Base-by-base conservation (phyloP, 2,888 invertebrate genomes). In the Perdita meconis region DNA sequence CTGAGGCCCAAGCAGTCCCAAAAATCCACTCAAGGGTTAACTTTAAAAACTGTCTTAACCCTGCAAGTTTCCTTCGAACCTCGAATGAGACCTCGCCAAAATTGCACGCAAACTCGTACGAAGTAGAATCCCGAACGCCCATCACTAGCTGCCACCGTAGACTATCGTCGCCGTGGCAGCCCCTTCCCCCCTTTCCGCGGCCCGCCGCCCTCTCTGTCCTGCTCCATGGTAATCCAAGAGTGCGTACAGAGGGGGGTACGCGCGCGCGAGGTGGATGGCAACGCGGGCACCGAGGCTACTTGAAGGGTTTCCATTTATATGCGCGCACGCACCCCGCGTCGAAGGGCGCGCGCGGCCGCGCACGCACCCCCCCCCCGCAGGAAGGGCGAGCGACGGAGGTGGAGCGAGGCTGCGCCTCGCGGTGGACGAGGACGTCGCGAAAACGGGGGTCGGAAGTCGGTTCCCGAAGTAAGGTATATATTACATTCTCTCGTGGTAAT, bases 281-380 rank as follows among this genome's bases (percentile, higher is more conserved):
- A 76, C 79, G 74, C 78, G 70, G 81, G 74, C 57, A 78, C 81
- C 78, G 86, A 86, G 88, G 88, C 86, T 89, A 90, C 90, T 91
- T 91, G 89, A 90, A 89, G 91, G 91, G 90, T 88, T 91, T 92
- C 92, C 90, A 90, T 91, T 82, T 91, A 90, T 90, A 90, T 88
- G 89, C 90, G 88, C 88, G 86, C 88, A 86, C 87, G 88, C 89
- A 88, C 89, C 87, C 88, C 82, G 83, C 81, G 81, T 75, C 61
- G 67, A 72, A 78, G 81, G 81, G 80, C 60, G 82, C 70, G 68
- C 59, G 34, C 64, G 51, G 47, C 70, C 74, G 63, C 82, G 72
- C 75, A 64, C 80, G 60, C 61, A 38, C 36, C 47, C 36, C 44
- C 60, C n/a, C n/a, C n/a, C n/a, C n/a, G n/a, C n/a, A n/a, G 19